phyloP scores from a whole-genome alignment of 2,888 invertebrate genomes.

The Drosophila prolongata region DNA sequence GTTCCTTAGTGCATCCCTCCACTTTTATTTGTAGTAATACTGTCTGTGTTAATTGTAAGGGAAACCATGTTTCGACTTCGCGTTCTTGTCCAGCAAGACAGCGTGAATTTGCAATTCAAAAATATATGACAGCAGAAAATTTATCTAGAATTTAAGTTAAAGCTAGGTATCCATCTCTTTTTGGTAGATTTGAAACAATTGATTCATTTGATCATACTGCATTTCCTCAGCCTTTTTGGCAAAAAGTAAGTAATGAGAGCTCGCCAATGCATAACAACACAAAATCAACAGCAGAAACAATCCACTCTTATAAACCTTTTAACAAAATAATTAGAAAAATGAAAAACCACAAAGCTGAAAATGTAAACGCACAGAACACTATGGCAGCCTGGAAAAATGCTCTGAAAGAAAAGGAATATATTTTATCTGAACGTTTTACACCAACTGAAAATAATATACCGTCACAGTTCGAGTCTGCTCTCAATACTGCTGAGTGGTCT shows the following conservation, averaged over 20 bases:
- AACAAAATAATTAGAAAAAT: background rate
- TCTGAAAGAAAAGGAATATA: background rate
- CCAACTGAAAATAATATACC: background rate
- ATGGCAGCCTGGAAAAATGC: background rate
- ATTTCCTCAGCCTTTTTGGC: background rate
- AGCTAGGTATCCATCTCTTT: too few species aligned
- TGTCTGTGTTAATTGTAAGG: too few species aligned
- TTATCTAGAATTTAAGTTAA: too few species aligned
- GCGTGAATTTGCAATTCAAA: too few species aligned
- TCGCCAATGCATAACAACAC: background rate
- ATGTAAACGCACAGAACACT: background rate
- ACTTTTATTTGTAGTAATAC: too few species aligned
- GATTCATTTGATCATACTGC: background rate
- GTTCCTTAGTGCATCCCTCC: background rate
- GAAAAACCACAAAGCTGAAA: background rate
- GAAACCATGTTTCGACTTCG: too few species aligned
- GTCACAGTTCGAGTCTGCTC: background rate
- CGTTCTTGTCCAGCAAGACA: too few species aligned
- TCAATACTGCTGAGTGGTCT: background rate
- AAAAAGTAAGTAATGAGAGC: background rate
- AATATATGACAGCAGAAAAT: too few species aligned
- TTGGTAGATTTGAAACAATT: too few species aligned
- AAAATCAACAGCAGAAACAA: background rate
- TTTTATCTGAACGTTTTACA: background rate
- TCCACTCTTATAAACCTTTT: background rate